Conservation (phyloP, 2,888 invertebrate genomes). For the Sinohyriopsis cumingii region DNA sequence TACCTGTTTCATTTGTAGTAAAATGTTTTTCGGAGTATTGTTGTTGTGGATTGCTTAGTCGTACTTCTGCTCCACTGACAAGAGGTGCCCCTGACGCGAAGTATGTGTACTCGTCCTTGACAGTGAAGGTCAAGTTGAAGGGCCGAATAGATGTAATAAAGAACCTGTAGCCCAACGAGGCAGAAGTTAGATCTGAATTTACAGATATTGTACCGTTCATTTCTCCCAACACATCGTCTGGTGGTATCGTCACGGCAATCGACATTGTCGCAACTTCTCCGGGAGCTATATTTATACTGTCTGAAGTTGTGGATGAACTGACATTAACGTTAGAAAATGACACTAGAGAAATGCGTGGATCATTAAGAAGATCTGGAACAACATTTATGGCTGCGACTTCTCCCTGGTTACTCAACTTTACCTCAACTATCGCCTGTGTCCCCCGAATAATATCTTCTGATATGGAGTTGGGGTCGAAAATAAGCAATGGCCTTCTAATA, state of each 20-base stretch:
- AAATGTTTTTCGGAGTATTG: conserved; percentile 15
- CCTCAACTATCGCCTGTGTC: conserved; percentile 22
- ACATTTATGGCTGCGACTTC: conserved; percentile 36
- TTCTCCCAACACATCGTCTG: conserved; percentile 27
- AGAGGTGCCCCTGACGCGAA: conserved; percentile 45
- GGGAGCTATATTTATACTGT: conserved; percentile 17
- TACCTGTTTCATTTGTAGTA: conserved; percentile 33
- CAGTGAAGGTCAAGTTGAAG: conserved; percentile 36
- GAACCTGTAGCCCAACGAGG: conserved; percentile 23
- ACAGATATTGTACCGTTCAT: conserved; percentile 27
- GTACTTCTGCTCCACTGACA: conserved; percentile 37
- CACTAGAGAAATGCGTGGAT: conserved; percentile 28
- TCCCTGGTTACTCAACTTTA: conserved; percentile 39
- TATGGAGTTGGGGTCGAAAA: conserved; percentile 14
- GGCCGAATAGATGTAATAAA: conserved; percentile 31
- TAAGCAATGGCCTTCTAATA: conserved; percentile 21
- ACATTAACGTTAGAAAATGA: conserved; percentile 23
- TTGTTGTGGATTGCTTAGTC: conserved; percentile 30
- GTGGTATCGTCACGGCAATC: conserved; percentile 24
- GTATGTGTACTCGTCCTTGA: conserved; percentile 57
- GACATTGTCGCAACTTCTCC: conserved; percentile 23
- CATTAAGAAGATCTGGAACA: conserved; percentile 29
- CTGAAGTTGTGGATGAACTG: neutral
- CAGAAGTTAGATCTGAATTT: conserved; percentile 22
- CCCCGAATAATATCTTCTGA: conserved; percentile 23